phyloP scores from a whole-genome alignment of 2,797 vertebrate species.

The Eurystomus glaucurus region DNA sequence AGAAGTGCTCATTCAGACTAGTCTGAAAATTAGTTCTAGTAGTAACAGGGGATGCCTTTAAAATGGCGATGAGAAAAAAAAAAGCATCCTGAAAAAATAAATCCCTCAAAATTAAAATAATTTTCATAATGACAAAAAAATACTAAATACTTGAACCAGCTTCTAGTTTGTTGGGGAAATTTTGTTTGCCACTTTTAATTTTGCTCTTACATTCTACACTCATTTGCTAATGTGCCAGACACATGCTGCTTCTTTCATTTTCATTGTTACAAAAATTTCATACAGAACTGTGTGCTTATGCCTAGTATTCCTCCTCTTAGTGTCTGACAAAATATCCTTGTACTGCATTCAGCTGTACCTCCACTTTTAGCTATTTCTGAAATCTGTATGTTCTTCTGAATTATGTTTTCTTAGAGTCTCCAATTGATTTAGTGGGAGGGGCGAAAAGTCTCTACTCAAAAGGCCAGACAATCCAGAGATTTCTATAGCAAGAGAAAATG shows the following conservation, averaged over 20 bases:
- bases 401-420: neutral
- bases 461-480: neutral
- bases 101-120: neutral
- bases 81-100: neutral
- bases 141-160: neutral
- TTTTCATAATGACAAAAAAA: neutral
- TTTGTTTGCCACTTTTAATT: neutral
- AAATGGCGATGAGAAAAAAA: neutral
- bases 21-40: neutral
- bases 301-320: neutral
- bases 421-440: neutral
- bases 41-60: neutral
- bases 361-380: neutral
- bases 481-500: neutral
- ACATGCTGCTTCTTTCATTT: neutral
- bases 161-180: neutral
- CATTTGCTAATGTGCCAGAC: neutral
- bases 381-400: neutral
- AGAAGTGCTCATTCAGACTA: neutral
- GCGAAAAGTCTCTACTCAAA: neutral
- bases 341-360: neutral
- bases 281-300: neutral
- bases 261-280: neutral
- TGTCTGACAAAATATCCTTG: neutral
- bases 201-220: neutral